Conservation (phyloP, 2,113 vertebrate genomes). For the Elaphurus davidianus region DNA sequence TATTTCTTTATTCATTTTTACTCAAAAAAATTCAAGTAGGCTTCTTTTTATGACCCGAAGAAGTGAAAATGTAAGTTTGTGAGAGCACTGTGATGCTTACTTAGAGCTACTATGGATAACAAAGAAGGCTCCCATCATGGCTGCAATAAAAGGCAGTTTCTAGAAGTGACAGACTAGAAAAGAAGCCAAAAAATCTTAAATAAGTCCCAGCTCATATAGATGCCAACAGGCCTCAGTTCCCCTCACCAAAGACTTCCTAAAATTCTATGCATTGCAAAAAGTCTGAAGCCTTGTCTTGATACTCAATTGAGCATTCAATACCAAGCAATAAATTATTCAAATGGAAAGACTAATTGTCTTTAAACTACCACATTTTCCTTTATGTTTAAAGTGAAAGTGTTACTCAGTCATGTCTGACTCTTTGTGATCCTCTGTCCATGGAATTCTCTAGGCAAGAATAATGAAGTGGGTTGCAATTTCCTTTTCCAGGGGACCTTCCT, state of each 20-base stretch:
- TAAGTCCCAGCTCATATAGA: neutral
- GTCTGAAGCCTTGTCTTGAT: neutral
- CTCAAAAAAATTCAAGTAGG: neutral
- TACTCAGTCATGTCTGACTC: neutral
- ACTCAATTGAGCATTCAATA: neutral
- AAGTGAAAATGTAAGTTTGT: neutral
- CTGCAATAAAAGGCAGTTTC: neutral
- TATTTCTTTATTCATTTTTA: conserved; percentile 28
- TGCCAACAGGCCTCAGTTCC: neutral
- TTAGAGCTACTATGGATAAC: neutral
- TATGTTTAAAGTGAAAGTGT: neutral
- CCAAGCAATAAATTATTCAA: conserved; percentile 2
- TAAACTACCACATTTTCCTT: neutral
- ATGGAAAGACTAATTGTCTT: neutral
- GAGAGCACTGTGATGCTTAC: neutral
- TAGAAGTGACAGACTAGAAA: neutral
- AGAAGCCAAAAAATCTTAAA: neutral
- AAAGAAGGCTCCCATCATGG: neutral
- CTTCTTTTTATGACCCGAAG: neutral
- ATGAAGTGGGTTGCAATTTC: neutral
- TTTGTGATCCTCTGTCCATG: neutral
- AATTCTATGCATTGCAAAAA: neutral
- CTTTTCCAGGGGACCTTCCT: neutral
- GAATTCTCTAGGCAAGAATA: neutral
- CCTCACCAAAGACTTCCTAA: neutral